Base-by-base conservation (phyloP, 1,140 invertebrate genomes). In the Drosophila oshimai region DNA sequence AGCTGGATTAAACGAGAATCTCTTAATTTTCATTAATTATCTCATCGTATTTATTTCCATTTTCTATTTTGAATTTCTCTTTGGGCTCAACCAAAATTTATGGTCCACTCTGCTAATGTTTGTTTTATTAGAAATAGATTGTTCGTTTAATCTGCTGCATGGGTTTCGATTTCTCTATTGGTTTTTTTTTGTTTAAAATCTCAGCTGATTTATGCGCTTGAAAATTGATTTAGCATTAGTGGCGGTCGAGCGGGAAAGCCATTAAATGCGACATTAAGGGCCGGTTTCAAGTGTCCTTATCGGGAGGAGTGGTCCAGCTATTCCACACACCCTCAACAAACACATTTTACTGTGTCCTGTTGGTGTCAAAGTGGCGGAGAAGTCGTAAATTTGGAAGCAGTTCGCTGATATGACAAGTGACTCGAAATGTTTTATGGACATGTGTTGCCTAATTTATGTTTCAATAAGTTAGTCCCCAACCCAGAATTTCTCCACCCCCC, bases 381-480 rank as follows among this genome's bases (percentile, higher is more conserved):
- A 42, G 51, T 84, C 79, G 61, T 86, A 79, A 84, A 84, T 74
- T 62, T 57, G 2, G 15, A 18, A 15, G 29, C 57, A 47, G 64
- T 79, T 44, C 44, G 54, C 71, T 86, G 80, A 84, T 84, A 84
- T 86, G 75, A 86, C 80, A 80, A 86, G 80, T 86, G 75, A 49
- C 55, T 72, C 55, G 6, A 78, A 61, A 75, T 83, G 74, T 54
- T 86, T 74, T 73, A 77, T 77, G 73, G 69, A 65, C 81, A 84
- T 86, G 71, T 84, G 80, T 87, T 84, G 80, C 80, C 54, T 87
- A 84, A 84, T 84, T 84, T 84, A 84, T 84, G 80, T 87, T 86
- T 80, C 80, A 84, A 80, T 87, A 67, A 67, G 33, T 67, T n/a
- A 15, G 31, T 22, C 44, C 26, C 24, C 58, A 17, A 55, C 24